Evolutionary conservation across 2,797 vertebrate genomes (phyloP), one percentile per base, ranked within the genome.

Genomic region (Luscinia megarhynchos): DNA sequence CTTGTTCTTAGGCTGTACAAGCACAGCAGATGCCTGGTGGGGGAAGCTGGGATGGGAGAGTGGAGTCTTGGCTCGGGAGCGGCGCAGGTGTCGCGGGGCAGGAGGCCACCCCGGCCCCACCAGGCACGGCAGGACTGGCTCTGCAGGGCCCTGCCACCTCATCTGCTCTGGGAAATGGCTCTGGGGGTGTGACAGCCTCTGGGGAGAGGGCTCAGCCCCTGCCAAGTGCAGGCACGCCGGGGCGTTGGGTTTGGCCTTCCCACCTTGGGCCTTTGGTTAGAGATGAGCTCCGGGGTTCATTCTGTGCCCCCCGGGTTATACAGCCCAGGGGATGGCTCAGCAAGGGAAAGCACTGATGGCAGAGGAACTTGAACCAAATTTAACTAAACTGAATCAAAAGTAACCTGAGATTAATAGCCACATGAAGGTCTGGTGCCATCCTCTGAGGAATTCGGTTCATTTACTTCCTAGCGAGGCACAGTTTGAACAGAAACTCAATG

Each of bases 41-140:
- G 70, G 43, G 40, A 32, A 8, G 20, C 94, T 83, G 63, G 51
- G n/a, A 19, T 20, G 43, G 43, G 19, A 43, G 34, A 34, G 34
- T 34, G 34, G 34, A 34, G 34, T 43, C n/a, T 32, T 84, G 87
- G 85, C 84, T 1, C 40, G 2, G 46, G 48, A 87, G 77, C 59
- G 46, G 79, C 48, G 68, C 89, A 93, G 90, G 94, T 94, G 91
- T 45, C 45, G 1, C 59, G 90, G 10, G 81, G 78, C 92, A 58
- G 93, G 93, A 80, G 63, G 75, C 13, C 21, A 36, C 3, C 0
- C 0, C 10, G 89, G 29, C 2, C 10, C 17, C 69, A 5, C 40
- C 84, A 10, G 10, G 15, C 87, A 59, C 1, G 69, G 81, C 89
- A 34, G 75, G 46, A 50, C 22, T 6, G 70, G 53, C 91, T 43